Base-by-base conservation (phyloP, 2,113 vertebrate species). In the Rattus rattus region DNA sequence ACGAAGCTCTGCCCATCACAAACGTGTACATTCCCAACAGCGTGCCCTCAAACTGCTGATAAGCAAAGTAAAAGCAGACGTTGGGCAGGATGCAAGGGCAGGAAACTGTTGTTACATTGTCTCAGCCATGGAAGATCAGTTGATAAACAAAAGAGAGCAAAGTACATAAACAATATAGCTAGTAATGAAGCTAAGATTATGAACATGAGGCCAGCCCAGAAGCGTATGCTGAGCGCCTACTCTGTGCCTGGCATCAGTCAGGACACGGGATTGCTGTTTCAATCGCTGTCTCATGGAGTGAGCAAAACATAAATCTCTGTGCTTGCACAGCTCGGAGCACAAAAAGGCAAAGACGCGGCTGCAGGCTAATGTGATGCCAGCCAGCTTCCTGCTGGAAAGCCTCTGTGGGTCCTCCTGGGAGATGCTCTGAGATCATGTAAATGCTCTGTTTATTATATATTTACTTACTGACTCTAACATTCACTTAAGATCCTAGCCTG, bases 401-500 rank as follows among this genome's bases (percentile, higher is more conserved):
- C 88, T 43, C 63, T 36, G 30, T 94, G 33, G 92, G 81, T 84
- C 75, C 83, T 94, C 39, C 76, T 5, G 70, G 90, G 47, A 88
- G 26, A 88, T 33, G n/a, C 69, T 54, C 75, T 52, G 77, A 94
- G 90, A 93, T 80, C 11, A 90, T 28, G 28, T 24, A 59, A 83
- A 77, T 79, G 70, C 36, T 61, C 49, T 36, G 16, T 76, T 93
- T 83, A 61, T 90, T 79, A 67, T 54, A 49, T 88, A 87, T 90
- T 56, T 76, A 84, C 87, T 69, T 94, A 79, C 81, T 22, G n/a
- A 59, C 63, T 90, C 87, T 77, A 94, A 75, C 87, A 80, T 49
- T 70, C 49, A 88, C 36, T 90, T 77, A 63, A 39, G 63, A 75
- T 47, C 59, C 61, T 72, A 65, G 61, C 80, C 56, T 85, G 52